phyloP scores from a whole-genome alignment of 2,113 vertebrate genomes.

The Mastomys coucha region DNA sequence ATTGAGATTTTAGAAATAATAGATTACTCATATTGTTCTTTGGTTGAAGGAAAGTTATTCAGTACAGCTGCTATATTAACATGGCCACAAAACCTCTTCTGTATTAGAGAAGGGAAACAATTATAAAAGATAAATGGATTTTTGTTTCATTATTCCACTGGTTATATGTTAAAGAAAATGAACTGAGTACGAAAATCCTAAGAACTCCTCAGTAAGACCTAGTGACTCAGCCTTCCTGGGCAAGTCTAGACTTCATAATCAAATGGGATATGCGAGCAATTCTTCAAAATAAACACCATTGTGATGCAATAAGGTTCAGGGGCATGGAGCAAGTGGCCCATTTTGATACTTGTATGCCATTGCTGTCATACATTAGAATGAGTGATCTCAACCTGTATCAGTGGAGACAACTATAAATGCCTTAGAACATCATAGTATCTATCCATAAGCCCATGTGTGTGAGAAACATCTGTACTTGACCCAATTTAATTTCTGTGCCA shows the following conservation, averaged over 20 bases:
- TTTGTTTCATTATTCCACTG: constrained; percentile 55
- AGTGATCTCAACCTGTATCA: constrained; percentile 35
- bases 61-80: constrained; percentile 48
- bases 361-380: constrained; percentile 5
- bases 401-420: constrained; percentile 10
- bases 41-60: constrained; percentile 59
- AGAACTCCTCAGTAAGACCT: constrained; percentile 55
- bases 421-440: background rate
- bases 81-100: constrained; percentile 56
- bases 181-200: constrained; percentile 43
- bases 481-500: constrained; percentile 42
- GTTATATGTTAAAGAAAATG: constrained; percentile 69
- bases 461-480: constrained; percentile 30
- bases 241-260: constrained; percentile 36
- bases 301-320: background rate
- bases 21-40: constrained; percentile 48
- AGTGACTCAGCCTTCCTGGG: constrained; percentile 55
- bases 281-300: constrained; percentile 28
- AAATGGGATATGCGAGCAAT: background rate
- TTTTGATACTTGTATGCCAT: background rate
- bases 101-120: constrained; percentile 58
- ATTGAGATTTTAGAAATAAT: constrained; percentile 32
- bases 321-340: constrained; percentile 10
- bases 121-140: constrained; percentile 72
- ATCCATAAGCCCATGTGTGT: constrained; percentile 19